Evolutionary conservation across 2,797 vertebrate species (phyloP), one percentile per base, ranked within the genome.

Genomic region (Myotis vivesi): DNA sequence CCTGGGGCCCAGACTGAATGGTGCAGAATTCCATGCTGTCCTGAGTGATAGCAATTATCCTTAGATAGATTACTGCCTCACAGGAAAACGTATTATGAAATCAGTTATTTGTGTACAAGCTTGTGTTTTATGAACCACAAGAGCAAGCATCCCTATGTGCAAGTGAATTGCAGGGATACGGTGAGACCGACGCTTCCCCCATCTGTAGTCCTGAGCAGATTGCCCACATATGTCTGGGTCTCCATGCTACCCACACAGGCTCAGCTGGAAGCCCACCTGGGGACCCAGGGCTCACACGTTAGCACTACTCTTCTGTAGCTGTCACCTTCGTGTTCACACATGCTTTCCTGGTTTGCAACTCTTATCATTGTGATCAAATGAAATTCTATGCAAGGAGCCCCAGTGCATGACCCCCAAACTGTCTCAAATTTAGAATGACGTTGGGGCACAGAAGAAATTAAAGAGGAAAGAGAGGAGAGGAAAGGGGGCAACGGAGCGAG

Each of bases 71-170:
- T 55, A 72, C 88, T 55, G 10, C 83, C 36, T 75, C 49, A 46
- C 30, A 28, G 75, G 30, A 68, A 46, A 38, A 46, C 33, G 10
- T 64, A 64, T 23, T 38, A 71, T 36, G 55, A 92, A 84, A 75
- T 73, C n/a, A 20, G 36, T 49, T 69, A 53, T 68, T 76, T 79
- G 38, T 83, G 68, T 76, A 87, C 36, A 72, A 13, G 64, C 71
- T 84, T 92, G 20, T 41, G 64, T 82, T 95, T 94, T 86, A 79
- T 84, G 81, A 85, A 66, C 22, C 73, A 91, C 30, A 73, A 95
- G 88, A 73, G 30, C 15, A 33, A 2, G 4, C 6, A 13, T 15
- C 25, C 23, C 3, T 25, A 89, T 72, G 68, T 83, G 64, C 62
- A 80, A 30, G 41, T 0, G 17, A 51, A 51, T 23, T 41, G 8